Base-by-base conservation (phyloP, 2,888 invertebrate genomes). In the Archips xylosteana region DNA sequence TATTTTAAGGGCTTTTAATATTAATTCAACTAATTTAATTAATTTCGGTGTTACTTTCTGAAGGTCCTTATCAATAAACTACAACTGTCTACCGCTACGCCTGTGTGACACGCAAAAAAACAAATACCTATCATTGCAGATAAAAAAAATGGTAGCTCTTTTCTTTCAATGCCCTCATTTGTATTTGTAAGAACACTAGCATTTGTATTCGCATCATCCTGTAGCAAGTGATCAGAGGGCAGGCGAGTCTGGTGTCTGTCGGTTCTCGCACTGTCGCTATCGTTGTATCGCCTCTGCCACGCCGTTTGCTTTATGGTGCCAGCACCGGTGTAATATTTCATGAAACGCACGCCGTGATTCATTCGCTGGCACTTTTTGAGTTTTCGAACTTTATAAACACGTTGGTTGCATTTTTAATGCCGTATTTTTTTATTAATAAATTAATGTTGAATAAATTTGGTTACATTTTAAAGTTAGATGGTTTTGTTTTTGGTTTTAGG, bases 261-360 rank as follows among this genome's bases (percentile, higher is more conserved):
- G 91, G 88, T 85, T 85, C 87, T 87, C 86, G 90, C 87, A 84
- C 90, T 92, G 94, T 94, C 92, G 92, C 94, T 94, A 94, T 94
- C 94, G 92, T 90, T 92, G 94, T 94, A 94, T 94, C 94, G 92
- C 89, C 86, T 86, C 86, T 92, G 93, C 93, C 92, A 92, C 88
- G 87, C 89, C 90, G 91, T 93, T 93, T 94, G 92, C 92, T 94
- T 94, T 94, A 94, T 94, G 93, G 93, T 92, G 91, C 92, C 94
- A 93, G 92, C 89, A 88, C 84, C 84, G 87, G 89, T 91, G 92
- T 92, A 94, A 94, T 94, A 94, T 94, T 91, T 94, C 94, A 94
- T 92, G 89, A 87, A 93, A 92, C 92, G 92, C 92, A 93, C 92
- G 91, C 93, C 92, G 92, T 94, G 92, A 92, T 92, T 94, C 92